Percentiles rank a stretch among this genome's conserved stretches.
phyloP scores from a whole-genome alignment of 35 echinoderm and acorn worm genomes.

The Diadema setosum region DNA sequence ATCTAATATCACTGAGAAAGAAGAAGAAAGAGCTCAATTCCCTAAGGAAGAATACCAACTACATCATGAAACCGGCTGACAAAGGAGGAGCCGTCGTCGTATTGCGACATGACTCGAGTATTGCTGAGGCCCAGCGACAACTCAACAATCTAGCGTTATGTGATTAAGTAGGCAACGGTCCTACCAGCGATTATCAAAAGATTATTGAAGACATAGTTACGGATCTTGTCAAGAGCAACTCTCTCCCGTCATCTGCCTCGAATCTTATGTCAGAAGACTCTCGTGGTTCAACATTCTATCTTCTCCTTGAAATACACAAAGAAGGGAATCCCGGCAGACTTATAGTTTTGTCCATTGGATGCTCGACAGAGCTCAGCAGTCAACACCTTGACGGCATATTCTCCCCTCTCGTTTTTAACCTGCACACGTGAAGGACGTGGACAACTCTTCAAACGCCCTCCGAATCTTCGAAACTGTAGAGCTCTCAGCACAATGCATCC shows the following conservation, averaged over 20 bases:
- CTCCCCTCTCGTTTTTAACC: background rate
- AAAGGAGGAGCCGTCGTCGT: too few species aligned
- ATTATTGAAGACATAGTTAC: background rate
- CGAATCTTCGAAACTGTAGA: too few species aligned
- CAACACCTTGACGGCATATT: background rate
- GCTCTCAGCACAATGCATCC: too few species aligned
- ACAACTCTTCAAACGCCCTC: background rate
- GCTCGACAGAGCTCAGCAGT: background rate
- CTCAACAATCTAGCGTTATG: background rate
- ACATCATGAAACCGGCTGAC: background rate
- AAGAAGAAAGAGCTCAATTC: background rate
- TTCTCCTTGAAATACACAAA: constrained; percentile 23
- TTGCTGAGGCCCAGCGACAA: background rate
- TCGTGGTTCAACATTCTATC: background rate
- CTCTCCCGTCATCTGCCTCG: background rate
- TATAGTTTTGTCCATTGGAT: background rate
- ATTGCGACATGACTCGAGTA: background rate
- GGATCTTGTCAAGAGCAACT: background rate
- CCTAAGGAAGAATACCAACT: background rate
- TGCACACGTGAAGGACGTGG: background rate
- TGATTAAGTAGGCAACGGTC: background rate
- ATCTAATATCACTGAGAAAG: background rate
- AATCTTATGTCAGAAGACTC: background rate
- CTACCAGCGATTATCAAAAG: background rate
- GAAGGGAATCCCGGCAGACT: background rate